These are phyloP conservation scores for Proales similis DNA, from an alignment of 1,140 invertebrate genomes.

Conservation along the genomic window DNA sequence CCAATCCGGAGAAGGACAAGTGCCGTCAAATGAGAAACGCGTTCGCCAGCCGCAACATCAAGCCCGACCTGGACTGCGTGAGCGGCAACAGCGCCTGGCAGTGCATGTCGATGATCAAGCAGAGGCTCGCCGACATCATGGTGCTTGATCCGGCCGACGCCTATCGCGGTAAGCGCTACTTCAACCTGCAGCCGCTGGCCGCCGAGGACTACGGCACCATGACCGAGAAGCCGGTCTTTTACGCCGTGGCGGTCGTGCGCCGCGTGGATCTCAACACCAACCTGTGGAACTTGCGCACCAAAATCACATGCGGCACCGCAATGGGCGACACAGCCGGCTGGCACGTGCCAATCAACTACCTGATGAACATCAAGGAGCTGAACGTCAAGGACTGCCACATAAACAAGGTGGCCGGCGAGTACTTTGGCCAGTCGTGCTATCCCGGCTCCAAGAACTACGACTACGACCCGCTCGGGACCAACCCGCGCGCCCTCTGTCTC, in stretches of 20 bases:
- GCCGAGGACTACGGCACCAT: slow-evolving; percentile 53
- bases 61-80: slow-evolving; percentile 78
- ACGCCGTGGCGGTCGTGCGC: slow-evolving; percentile 49
- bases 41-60: slow-evolving; percentile 73
- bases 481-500: slow-evolving; percentile 76
- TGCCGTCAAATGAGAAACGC: slow-evolving; percentile 84
- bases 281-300: slow-evolving; percentile 44
- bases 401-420: slow-evolving; percentile 71
- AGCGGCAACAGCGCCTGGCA: slow-evolving; percentile 74
- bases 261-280: slow-evolving; percentile 51
- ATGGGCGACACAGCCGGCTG: slow-evolving; percentile 86
- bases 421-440: slow-evolving; percentile 81
- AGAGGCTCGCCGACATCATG: slow-evolving; percentile 61
- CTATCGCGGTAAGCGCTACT: slow-evolving; percentile 49
- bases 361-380: slow-evolving; percentile 86
- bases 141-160: slow-evolving; percentile 52
- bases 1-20: slow-evolving; percentile 78
- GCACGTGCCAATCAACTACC: slow-evolving; percentile 84
- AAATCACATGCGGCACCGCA: slow-evolving; percentile 75
- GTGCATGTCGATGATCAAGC: slow-evolving; percentile 70
- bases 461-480: slow-evolving; percentile 69
- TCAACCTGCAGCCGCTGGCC: slow-evolving; percentile 50
- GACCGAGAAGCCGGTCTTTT: slow-evolving; percentile 43
- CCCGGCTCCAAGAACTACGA: slow-evolving; percentile 77
- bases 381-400: slow-evolving; percentile 82